Conservation (phyloP, 2,113 vertebrate species). For the Siphamia tubifer region DNA sequence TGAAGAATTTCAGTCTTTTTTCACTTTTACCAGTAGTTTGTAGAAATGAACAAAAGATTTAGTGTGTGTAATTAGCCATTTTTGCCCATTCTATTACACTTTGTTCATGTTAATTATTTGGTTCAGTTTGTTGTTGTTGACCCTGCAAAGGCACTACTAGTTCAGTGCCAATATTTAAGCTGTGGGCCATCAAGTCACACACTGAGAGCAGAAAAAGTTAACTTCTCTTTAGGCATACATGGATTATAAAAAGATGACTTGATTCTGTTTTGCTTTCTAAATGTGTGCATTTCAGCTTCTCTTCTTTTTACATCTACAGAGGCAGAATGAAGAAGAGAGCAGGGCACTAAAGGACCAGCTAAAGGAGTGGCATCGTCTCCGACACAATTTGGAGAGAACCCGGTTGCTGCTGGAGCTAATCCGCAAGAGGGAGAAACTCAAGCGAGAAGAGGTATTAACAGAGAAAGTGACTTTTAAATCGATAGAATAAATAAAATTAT, state of each 20-base stretch:
- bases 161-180: neutral
- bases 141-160: neutral
- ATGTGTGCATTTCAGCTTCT: neutral
- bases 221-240: neutral
- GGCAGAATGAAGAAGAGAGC: conserved; percentile 90
- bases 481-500: neutral
- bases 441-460: conserved; percentile 90
- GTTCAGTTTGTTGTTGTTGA: neutral
- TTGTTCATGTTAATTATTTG: neutral
- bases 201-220: neutral
- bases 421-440: conserved; percentile 96
- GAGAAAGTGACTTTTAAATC: neutral
- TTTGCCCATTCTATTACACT: neutral
- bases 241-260: neutral
- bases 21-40: neutral
- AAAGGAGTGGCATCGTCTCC: conserved; percentile 94
- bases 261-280: neutral
- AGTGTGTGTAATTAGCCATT: neutral
- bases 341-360: conserved; percentile 92
- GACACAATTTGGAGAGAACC: conserved; percentile 93
- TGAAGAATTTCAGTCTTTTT: conserved; percentile 35
- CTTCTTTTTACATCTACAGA: conserved; percentile 66
- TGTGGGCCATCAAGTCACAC: neutral
- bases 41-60: neutral
- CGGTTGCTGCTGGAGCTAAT: conserved; percentile 94